A percentile compares a stretch with the other conserved stretches of the same genome.
phyloP scores from a whole-genome alignment of 2,113 vertebrate genomes.

The Tapirus terrestris region DNA sequence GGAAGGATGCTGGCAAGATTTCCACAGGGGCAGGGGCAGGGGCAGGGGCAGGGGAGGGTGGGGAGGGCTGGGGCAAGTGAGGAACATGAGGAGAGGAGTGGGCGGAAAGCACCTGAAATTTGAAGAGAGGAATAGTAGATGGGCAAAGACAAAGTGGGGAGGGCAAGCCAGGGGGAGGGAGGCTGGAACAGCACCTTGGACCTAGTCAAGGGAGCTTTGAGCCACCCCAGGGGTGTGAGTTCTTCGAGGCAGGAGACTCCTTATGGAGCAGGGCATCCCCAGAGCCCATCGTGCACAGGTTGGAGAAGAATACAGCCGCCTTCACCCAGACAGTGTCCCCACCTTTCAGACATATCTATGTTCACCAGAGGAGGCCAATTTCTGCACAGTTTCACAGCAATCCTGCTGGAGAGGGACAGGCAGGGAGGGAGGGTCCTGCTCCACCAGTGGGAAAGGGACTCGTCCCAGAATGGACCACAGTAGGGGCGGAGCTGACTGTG shows the following conservation, averaged over 20 bases:
- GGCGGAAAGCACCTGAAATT: rapidly evolving
- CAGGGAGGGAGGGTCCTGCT: rapidly evolving
- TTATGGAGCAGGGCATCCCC: rapidly evolving
- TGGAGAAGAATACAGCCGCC: rapidly evolving
- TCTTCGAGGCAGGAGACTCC: neutral
- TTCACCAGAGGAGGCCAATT: rapidly evolving
- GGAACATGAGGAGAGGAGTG: rapidly evolving
- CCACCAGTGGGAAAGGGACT: too few species aligned
- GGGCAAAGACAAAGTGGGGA: rapidly evolving
- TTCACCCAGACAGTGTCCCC: rapidly evolving
- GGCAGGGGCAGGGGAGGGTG: too few species aligned
- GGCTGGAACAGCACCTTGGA: neutral
- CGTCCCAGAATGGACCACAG: rapidly evolving
- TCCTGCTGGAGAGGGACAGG: neutral
- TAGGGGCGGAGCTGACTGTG: rapidly evolving
- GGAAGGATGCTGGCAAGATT: rapidly evolving
- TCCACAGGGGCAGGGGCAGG: rapidly evolving
- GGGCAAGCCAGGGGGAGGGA: rapidly evolving
- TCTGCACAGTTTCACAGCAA: rapidly evolving
- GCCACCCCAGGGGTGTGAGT: rapidly evolving
- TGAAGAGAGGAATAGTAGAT: rapidly evolving
- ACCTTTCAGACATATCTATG: rapidly evolving
- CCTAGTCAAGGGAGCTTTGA: too few species aligned
- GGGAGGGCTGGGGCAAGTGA: rapidly evolving
- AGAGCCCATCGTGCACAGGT: rapidly evolving